Evolutionary conservation across 2,113 vertebrate species (phyloP).

Genomic region (Pedetes capensis): DNA sequence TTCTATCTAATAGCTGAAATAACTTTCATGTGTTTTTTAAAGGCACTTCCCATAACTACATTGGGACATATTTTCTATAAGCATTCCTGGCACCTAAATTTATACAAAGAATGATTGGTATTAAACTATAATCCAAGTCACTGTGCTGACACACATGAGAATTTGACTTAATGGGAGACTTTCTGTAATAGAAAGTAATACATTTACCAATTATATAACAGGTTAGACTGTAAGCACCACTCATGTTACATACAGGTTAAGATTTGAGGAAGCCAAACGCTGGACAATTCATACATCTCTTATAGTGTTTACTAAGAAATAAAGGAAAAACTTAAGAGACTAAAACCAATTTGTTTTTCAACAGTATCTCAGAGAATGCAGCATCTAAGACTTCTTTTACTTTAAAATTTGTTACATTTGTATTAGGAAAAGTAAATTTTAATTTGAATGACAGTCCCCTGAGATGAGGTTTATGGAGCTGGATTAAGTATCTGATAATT

Average conservation of each 20-base stretch:
- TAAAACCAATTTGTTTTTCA: background rate
- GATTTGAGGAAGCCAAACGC: background rate
- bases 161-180: constrained; percentile 54
- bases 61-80: constrained; percentile 63
- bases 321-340: background rate
- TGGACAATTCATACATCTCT: background rate
- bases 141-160: constrained; percentile 38
- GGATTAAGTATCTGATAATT: background rate
- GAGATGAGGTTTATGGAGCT: background rate
- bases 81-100: constrained; percentile 57
- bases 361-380: background rate
- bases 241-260: background rate
- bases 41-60: constrained; percentile 51
- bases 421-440: background rate
- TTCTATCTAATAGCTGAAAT: constrained; percentile 75
- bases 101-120: constrained; percentile 50
- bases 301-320: background rate
- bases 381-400: background rate
- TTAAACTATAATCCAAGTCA: constrained; percentile 44
- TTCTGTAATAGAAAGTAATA: constrained; percentile 59
- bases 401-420: background rate
- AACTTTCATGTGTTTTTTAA: constrained; percentile 79
- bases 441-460: background rate
- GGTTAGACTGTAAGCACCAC: background rate
- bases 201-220: background rate